Percentiles rank a stretch among this genome's conserved stretches.
phyloP scores from a whole-genome alignment of 2,113 vertebrate species.

The Anser brachyrhynchus region DNA sequence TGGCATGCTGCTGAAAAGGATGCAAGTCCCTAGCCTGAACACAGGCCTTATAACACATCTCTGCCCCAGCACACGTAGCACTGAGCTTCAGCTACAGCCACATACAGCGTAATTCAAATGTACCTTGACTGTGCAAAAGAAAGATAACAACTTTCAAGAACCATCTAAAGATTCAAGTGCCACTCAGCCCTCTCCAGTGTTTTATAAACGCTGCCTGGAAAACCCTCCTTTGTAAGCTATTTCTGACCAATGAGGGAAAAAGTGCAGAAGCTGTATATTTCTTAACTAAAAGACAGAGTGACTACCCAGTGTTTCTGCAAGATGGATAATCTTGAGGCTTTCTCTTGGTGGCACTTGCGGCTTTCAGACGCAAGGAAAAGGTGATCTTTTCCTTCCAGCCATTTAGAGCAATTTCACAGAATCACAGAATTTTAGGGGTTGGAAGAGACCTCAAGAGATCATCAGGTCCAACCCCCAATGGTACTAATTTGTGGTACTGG shows the following conservation, averaged over 20 bases:
- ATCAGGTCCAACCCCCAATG: no score
- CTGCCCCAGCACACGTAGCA: not conserved
- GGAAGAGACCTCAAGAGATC: no score
- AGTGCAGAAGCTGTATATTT: not conserved
- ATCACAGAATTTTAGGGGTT: no score
- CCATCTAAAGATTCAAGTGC: not conserved
- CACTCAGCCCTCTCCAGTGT: not conserved
- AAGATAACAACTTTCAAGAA: not conserved
- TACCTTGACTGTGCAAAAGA: not conserved
- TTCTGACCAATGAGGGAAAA: not conserved
- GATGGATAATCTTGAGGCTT: not conserved
- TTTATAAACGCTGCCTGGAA: constrained; percentile 22
- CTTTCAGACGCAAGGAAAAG: not conserved
- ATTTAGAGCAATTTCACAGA: not conserved
- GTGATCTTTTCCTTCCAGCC: not conserved
- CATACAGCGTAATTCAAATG: not conserved
- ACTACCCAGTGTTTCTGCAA: not conserved
- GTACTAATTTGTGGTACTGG: not conserved
- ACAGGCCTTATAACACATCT: not conserved
- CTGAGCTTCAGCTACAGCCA: not conserved
- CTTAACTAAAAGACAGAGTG: not conserved
- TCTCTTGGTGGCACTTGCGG: not conserved
- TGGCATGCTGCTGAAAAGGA: not conserved
- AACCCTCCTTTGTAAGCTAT: not conserved
- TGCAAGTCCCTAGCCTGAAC: not conserved